These are phyloP conservation scores for Pyrgus malvae DNA, from an alignment of 2,888 invertebrate genomes.

Conservation along the genomic window DNA sequence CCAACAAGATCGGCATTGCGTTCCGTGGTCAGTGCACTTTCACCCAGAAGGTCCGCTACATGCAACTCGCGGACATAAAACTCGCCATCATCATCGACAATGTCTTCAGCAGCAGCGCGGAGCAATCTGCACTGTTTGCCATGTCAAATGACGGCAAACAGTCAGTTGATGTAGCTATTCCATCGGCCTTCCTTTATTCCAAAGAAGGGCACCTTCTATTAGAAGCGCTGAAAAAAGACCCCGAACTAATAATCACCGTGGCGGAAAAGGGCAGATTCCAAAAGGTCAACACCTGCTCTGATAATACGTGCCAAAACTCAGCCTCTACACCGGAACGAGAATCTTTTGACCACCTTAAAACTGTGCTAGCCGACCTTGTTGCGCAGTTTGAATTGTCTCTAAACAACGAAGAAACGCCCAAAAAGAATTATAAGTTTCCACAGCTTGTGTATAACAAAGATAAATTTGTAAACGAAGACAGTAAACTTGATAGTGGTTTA, in stretches of 20 bases:
- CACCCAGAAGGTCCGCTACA: constrained; percentile 93
- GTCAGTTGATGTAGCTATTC: constrained; percentile 87
- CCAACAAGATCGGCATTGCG: constrained; percentile 91
- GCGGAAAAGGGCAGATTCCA: constrained; percentile 71
- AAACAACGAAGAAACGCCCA: constrained; percentile 43
- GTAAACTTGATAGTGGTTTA: too few relatives aligned
- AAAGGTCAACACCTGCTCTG: constrained; percentile 49
- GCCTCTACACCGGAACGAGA: constrained; percentile 47
- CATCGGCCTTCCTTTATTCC: constrained; percentile 94
- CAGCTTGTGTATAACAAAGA: not conserved
- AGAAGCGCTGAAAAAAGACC: constrained; percentile 79
- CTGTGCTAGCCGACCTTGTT: constrained; percentile 64
- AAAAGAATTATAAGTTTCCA: not conserved
- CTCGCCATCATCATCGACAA: constrained; percentile 95
- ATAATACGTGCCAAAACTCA: constrained; percentile 48
- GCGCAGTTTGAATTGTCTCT: constrained; percentile 64
- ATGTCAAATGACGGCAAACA: constrained; percentile 97
- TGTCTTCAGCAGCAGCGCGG: constrained; percentile 87
- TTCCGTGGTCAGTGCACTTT: constrained; percentile 97
- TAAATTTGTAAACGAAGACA: too few relatives aligned
- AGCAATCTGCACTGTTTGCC: constrained; percentile 92
- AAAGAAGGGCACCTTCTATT: constrained; percentile 88
- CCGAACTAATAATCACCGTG: constrained; percentile 78
- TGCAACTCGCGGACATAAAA: constrained; percentile 91
- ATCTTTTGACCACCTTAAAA: constrained; percentile 69